These are phyloP conservation scores for Oxygymnocypris stewartii DNA, from an alignment of 2,113 vertebrate species.

Conservation along the genomic window DNA sequence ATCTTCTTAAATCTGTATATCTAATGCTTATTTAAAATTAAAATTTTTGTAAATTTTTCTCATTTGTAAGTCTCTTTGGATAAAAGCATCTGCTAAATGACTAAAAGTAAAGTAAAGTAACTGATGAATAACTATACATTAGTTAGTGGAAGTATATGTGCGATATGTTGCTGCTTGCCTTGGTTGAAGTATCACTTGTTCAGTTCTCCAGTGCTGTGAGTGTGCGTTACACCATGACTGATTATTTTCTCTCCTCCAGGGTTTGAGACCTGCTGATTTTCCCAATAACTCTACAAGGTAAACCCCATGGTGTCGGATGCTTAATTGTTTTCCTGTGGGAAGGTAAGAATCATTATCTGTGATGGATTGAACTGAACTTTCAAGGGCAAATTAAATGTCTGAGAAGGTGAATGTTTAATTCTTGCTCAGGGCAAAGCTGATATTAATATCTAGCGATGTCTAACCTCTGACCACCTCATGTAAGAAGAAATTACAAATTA, in stretches of 20 bases:
- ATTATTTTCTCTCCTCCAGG: constrained; percentile 48
- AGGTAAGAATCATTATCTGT: constrained; percentile 66
- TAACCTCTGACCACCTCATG: not conserved
- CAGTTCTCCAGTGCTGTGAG: too few species aligned
- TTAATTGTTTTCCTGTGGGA: constrained; percentile 65
- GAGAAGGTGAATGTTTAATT: constrained; percentile 62
- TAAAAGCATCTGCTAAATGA: too few species aligned
- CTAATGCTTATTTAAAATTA: too few species aligned
- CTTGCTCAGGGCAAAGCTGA: constrained; percentile 63
- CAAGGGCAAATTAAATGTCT: constrained; percentile 63
- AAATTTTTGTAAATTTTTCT: too few species aligned
- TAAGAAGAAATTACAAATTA: constrained; percentile 11
- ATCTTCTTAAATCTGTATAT: too few species aligned
- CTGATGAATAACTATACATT: not conserved
- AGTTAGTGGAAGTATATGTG: too few species aligned
- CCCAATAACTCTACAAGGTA: constrained; percentile 59
- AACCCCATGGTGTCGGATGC: constrained; percentile 66
- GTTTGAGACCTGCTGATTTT: constrained; percentile 70
- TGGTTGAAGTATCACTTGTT: too few species aligned
- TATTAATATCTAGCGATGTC: constrained; percentile 32
- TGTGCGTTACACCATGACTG: not conserved
- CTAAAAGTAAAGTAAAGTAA: too few species aligned
- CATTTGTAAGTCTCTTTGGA: too few species aligned
- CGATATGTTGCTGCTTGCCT: too few species aligned
- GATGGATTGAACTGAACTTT: constrained; percentile 67